Evolutionary conservation across 2,888 invertebrate genomes (phyloP).

Genomic region (Coremacera marginata): DNA sequence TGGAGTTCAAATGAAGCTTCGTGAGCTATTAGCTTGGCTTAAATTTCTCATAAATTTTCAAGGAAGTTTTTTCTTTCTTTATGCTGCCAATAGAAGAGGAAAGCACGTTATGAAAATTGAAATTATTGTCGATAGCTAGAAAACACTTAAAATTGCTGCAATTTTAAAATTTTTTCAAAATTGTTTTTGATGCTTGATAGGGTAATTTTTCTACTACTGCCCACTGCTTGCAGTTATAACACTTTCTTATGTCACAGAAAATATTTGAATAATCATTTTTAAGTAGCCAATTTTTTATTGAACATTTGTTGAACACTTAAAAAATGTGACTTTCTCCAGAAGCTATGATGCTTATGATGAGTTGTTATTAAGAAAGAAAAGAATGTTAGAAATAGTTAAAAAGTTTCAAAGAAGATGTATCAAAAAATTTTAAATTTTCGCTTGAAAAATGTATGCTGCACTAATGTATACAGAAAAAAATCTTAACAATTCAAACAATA

Average conservation of each 20-base stretch:
- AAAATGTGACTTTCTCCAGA: too few relatives aligned
- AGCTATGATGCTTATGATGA: too few relatives aligned
- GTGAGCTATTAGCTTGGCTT: constrained; percentile 20
- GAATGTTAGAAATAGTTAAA: too few relatives aligned
- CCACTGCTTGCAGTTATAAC: background rate
- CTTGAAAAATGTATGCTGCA: too few relatives aligned
- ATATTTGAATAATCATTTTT: background rate
- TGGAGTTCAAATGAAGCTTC: constrained; percentile 7
- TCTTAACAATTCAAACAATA: too few relatives aligned
- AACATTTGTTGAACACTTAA: background rate
- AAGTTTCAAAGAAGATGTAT: too few relatives aligned
- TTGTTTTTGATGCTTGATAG: background rate
- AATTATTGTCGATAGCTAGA: constrained; percentile 13
- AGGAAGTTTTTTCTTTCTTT: background rate
- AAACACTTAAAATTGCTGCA: constrained; percentile 23
- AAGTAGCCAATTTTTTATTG: too few relatives aligned
- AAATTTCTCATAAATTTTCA: background rate
- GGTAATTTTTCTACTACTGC: background rate
- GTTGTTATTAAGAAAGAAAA: too few relatives aligned
- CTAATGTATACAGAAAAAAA: too few relatives aligned
- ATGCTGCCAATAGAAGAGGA: background rate
- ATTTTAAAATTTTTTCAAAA: constrained; percentile 3
- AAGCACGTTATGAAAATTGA: constrained; percentile 3
- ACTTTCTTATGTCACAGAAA: constrained; percentile 2
- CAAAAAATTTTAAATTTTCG: too few relatives aligned